Percentiles rank a stretch among this genome's conserved stretches.
Evolutionary conservation across 1,140 invertebrate species (phyloP).

Genomic region (Penaeus vannamei): DNA sequence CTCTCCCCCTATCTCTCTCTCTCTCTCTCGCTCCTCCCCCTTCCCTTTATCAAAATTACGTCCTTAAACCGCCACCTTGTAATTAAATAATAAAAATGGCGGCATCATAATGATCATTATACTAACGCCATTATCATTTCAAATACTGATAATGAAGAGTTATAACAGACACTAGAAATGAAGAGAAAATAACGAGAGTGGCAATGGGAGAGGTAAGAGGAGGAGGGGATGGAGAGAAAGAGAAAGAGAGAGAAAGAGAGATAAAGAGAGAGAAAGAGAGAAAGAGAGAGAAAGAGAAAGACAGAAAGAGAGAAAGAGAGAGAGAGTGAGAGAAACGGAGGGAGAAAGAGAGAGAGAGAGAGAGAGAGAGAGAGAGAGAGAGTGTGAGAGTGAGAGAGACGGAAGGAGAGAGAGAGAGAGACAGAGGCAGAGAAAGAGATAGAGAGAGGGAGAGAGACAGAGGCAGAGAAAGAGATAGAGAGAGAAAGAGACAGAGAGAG

Average conservation of each 20-base stretch:
- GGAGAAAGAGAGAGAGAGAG: not conserved
- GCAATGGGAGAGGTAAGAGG: not conserved
- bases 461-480: not conserved
- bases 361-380: slow-evolving; percentile 10
- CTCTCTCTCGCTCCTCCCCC: no score
- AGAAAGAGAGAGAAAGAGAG: not conserved
- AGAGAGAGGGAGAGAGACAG: slow-evolving; percentile 21
- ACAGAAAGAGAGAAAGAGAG: not conserved
- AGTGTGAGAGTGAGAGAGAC: slow-evolving; percentile 5
- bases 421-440: slow-evolving; percentile 31
- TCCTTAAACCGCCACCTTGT: no score
- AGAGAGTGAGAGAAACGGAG: not conserved
- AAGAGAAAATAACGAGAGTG: not conserved
- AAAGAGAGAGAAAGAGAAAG: not conserved
- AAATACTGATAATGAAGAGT: not conserved
- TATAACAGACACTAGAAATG: not conserved
- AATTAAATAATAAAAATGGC: no score
- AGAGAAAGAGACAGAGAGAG: slow-evolving; percentile 21
- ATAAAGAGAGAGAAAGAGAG: not conserved
- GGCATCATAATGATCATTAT: no score
- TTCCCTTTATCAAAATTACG: no score
- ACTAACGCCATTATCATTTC: no score
- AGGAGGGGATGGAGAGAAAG: not conserved
- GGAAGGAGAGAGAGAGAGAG: slow-evolving; percentile 38
- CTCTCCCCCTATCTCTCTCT: no score